Conservation (phyloP, 2,113 vertebrate genomes). For the Fregata magnificens region DNA sequence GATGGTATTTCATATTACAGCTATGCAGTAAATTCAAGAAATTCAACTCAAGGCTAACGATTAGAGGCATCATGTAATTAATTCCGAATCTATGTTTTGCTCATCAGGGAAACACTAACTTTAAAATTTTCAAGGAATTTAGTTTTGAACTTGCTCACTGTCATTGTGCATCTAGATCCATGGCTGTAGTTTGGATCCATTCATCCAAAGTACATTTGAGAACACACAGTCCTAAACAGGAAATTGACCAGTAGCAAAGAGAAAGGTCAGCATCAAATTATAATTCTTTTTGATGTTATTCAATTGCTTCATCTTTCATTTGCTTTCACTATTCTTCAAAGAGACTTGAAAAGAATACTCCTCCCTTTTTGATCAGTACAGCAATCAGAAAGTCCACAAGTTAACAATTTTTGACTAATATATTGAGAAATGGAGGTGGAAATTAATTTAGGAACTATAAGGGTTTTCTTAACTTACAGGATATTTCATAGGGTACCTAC, state of each 20-base stretch:
- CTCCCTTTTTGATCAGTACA: slow-evolving; percentile 14
- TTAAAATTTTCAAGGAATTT: background rate
- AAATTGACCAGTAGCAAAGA: background rate
- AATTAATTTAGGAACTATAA: background rate
- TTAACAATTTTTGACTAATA: background rate
- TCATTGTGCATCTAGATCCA: background rate
- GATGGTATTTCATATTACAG: background rate
- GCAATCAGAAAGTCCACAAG: background rate
- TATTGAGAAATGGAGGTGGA: background rate
- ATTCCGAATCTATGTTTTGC: background rate
- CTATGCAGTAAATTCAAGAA: background rate
- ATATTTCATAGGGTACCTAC: background rate
- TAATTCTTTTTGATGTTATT: slow-evolving; percentile 10
- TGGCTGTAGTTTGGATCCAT: background rate
- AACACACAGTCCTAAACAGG: background rate
- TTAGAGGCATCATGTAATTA: background rate
- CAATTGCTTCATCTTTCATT: background rate
- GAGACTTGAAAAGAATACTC: background rate
- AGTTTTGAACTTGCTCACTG: background rate
- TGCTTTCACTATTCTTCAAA: slow-evolving; percentile 49
- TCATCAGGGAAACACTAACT: background rate
- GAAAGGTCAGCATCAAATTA: background rate
- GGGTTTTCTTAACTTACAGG: slow-evolving; percentile 5
- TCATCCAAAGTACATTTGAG: background rate
- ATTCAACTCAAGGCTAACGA: background rate